phyloP scores from a whole-genome alignment of 1,140 invertebrate species.

The Drosophila sucinea region DNA sequence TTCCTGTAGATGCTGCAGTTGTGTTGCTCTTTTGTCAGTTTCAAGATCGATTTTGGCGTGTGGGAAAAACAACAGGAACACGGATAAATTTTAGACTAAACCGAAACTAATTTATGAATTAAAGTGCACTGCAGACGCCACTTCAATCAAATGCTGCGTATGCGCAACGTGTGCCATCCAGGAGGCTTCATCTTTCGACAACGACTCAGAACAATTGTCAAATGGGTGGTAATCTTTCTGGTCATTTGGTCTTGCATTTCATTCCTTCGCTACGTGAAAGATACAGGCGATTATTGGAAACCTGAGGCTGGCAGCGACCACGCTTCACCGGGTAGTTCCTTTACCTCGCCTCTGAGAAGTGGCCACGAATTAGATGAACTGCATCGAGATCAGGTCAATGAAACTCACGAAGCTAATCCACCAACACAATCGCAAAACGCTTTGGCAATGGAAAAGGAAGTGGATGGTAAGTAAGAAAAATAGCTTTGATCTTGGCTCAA shows the following conservation, averaged over 20 bases:
- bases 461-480: constrained; percentile 49
- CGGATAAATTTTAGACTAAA: constrained; percentile 23
- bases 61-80: no score
- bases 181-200: constrained; percentile 87
- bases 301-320: constrained; percentile 28
- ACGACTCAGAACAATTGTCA: constrained; percentile 90
- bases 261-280: constrained; percentile 90
- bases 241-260: constrained; percentile 93
- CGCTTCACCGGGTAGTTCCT: constrained; percentile 54
- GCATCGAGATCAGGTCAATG: constrained; percentile 27
- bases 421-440: constrained; percentile 45
- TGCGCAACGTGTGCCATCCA: constrained; percentile 56
- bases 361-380: constrained; percentile 35
- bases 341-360: constrained; percentile 50
- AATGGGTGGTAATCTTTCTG: constrained; percentile 89
- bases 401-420: constrained; percentile 53
- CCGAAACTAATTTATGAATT: constrained; percentile 24
- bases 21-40: not conserved
- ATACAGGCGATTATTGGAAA: constrained; percentile 83
- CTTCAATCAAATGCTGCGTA: constrained; percentile 63
- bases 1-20: constrained; percentile 48
- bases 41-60: no score
- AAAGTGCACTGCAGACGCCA: constrained; percentile 25
- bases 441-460: constrained; percentile 21
- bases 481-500: not conserved